Evolutionary conservation across 1,140 invertebrate species (phyloP).

Genomic region (Globodera rostochiensis): DNA sequence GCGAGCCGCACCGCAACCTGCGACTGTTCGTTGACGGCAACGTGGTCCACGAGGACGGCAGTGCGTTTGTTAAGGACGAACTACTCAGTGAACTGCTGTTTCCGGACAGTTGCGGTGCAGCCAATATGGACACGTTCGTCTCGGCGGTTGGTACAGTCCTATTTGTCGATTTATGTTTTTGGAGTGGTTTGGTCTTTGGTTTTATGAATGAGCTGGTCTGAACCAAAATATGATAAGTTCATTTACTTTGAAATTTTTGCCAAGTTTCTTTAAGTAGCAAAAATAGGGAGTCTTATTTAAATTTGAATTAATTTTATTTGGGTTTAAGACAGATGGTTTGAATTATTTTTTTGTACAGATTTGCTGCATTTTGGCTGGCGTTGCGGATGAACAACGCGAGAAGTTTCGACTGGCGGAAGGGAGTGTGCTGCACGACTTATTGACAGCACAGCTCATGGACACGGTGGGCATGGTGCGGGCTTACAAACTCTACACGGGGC

Average conservation of each 20-base stretch:
- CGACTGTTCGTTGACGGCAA: conserved; percentile 62
- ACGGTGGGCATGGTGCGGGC: conserved; percentile 58
- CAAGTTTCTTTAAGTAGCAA: background rate
- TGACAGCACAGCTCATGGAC: conserved; percentile 51
- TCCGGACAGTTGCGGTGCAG: conserved; percentile 28
- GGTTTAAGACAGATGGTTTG: conserved; percentile 15
- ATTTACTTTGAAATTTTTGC: background rate
- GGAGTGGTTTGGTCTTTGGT: background rate
- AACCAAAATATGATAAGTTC: background rate
- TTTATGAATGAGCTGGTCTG: background rate
- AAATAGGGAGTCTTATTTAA: too few relatives aligned
- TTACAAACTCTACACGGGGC: conserved; percentile 46
- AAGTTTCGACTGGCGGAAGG: conserved; percentile 43
- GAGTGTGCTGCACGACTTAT: conserved; percentile 39
- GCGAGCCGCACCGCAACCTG: conserved; percentile 60
- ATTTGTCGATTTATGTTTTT: background rate
- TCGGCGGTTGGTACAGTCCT: conserved; percentile 30
- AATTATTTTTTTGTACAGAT: conserved; percentile 43
- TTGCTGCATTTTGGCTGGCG: conserved; percentile 48
- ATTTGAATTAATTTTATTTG: background rate
- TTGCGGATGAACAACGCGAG: conserved; percentile 36
- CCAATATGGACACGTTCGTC: conserved; percentile 35
- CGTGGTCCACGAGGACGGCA: conserved; percentile 49
- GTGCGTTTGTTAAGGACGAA: conserved; percentile 25
- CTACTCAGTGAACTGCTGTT: conserved; percentile 51